phyloP scores from a whole-genome alignment of 37 sponge, comb jelly and placozoan genomes.

The Tethya wilhelma region DNA sequence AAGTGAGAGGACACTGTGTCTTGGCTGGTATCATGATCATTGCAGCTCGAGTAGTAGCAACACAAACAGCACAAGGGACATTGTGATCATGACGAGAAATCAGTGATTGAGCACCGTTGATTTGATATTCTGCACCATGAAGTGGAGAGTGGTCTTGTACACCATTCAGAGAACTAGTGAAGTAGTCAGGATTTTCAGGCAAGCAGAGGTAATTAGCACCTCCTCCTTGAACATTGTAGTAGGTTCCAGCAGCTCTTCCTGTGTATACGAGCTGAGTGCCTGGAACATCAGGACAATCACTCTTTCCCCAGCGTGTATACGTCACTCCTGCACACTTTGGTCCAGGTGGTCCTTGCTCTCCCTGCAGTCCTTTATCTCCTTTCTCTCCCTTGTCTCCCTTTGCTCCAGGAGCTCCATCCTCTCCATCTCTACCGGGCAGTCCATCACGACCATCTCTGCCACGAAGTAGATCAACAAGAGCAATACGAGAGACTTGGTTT shows the following conservation, averaged over 20 bases:
- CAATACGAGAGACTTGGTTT: too few species aligned
- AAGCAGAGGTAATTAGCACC: conserved; percentile 35
- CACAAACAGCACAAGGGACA: too few species aligned
- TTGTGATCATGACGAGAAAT: too few species aligned
- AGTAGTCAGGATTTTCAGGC: conserved; percentile 25
- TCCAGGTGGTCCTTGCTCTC: conserved; percentile 18
- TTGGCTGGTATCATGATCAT: too few species aligned
- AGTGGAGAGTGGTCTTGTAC: background rate
- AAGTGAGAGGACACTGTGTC: too few species aligned
- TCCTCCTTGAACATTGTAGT: conserved; percentile 19
- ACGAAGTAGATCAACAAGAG: background rate
- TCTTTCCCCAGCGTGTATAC: conserved; percentile 40
- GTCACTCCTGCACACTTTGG: conserved; percentile 20
- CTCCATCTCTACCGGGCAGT: conserved; percentile 21
- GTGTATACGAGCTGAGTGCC: conserved; percentile 34
- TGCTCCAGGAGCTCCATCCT: background rate
- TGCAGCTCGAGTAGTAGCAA: too few species aligned
- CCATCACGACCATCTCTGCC: conserved; percentile 32
- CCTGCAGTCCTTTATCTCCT: conserved; percentile 10
- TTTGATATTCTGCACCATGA: background rate
- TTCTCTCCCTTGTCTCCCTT: background rate
- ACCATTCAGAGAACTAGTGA: background rate
- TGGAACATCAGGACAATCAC: conserved; percentile 13
- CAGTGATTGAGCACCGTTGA: too few species aligned
- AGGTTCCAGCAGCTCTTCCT: conserved; percentile 24